Percentiles rank a stretch among this genome's conserved stretches.
These are phyloP conservation scores for Leptarthrus brevirostris DNA, from an alignment of 2,888 invertebrate genomes.

Conservation along the genomic window DNA sequence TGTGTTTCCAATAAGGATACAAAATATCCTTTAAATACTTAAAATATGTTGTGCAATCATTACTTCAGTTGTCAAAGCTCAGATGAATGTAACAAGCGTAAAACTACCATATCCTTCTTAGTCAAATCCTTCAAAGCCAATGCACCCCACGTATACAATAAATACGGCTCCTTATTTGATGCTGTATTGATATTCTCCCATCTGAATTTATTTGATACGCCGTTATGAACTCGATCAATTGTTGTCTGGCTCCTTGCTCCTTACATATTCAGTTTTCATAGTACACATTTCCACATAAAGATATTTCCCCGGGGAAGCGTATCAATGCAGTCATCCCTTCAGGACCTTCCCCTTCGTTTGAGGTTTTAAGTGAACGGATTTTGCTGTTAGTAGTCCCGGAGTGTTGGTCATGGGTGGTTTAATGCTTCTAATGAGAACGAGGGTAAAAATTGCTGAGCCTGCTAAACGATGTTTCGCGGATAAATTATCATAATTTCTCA, in stretches of 20 bases:
- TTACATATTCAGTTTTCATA: slow-evolving; percentile 34
- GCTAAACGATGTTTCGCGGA: slow-evolving; percentile 34
- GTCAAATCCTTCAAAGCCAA: neutral
- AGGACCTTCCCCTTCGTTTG: slow-evolving; percentile 42
- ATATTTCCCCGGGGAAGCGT: slow-evolving; percentile 41
- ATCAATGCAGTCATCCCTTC: slow-evolving; percentile 31
- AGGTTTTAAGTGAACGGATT: slow-evolving; percentile 47
- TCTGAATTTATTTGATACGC: slow-evolving; percentile 52
- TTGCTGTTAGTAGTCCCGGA: slow-evolving; percentile 23
- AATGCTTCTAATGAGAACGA: slow-evolving; percentile 39
- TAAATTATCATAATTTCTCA: slow-evolving; percentile 22
- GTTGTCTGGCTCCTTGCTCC: slow-evolving; percentile 47
- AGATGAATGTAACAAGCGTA: slow-evolving; percentile 30
- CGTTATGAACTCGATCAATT: slow-evolving; percentile 53
- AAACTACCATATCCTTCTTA: slow-evolving; percentile 26
- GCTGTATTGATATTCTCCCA: slow-evolving; percentile 46
- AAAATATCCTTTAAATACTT: too few species aligned
- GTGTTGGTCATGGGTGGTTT: slow-evolving; percentile 43
- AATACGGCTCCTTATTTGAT: slow-evolving; percentile 15
- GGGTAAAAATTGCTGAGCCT: slow-evolving; percentile 29
- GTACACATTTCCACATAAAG: neutral
- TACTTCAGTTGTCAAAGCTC: slow-evolving; percentile 14
- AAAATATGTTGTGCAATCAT: too few species aligned
- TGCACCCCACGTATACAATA: slow-evolving; percentile 12
- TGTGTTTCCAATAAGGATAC: too few species aligned